Evolutionary conservation across 2,797 vertebrate species (phyloP), one percentile per base, ranked within the genome.

Genomic region (Paramormyrops hopkinsi): DNA sequence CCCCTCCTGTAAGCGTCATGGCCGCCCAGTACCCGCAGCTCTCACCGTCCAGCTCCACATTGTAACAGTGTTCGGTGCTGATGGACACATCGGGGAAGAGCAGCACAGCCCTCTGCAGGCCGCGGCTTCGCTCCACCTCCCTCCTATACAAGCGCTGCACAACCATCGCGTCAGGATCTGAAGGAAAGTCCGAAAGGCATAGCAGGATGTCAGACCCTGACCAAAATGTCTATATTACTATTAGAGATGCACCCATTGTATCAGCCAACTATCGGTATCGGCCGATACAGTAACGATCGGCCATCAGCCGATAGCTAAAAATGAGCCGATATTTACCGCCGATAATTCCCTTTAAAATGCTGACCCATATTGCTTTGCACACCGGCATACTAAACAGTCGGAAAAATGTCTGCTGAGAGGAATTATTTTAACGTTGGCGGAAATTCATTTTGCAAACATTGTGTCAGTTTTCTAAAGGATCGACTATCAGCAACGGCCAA

Each of bases 31-130:
- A n/a, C 76, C 25, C 50, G 5, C 22, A 86, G n/a, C 87, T 53
- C 94, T 94, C 91, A 96, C 96, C 95, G 5, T 93, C 94, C 92
- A 96, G 91, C 90, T 96, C 96, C 82, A 96, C 96, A 48, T 96
- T 97, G 95, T 95, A 97, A 93, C 96, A 97, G 88, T 94, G 93
- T 92, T 97, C 96, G 0, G 93, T 92, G 50, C 87, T 89, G 92
- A 95, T 91, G 83, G 93, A 93, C 90, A 96, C 93, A 48, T 93
- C 90, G 0, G 95, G 95, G 91, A 90, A 92, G 82, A 94, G 93
- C 90, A 93, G 93, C 86, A 91, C 90, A 0, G 94, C 95, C 82
- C 92, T 93, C 93, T 94, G 93, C 37, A 95, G 88, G 90, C 91
- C 91, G 25, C 93, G 91, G 2, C 94, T 93, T 12, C 82, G 91